These are phyloP conservation scores for Pteropus alecto DNA, from an alignment of 2,113 vertebrate genomes.

Conservation along the genomic window DNA sequence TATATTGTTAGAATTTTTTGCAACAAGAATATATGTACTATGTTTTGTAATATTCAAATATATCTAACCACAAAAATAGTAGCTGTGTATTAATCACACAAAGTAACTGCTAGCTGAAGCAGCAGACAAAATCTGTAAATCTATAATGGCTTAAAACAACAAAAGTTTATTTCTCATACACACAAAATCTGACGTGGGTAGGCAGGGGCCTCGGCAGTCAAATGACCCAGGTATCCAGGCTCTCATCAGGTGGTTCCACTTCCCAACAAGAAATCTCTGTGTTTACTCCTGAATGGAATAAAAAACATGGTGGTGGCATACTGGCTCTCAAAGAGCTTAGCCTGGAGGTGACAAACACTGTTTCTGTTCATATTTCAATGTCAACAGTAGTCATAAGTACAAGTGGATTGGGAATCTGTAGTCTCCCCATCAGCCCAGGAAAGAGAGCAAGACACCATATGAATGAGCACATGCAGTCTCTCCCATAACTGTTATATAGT, in stretches of 20 bases:
- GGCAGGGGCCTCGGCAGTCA: neutral
- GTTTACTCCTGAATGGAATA: neutral
- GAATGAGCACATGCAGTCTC: neutral
- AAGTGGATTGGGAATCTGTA: neutral
- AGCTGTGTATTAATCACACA: neutral
- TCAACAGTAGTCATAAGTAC: neutral
- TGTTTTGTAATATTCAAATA: slow-evolving; percentile 9
- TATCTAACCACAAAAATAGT: neutral
- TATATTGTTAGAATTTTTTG: neutral
- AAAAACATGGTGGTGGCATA: neutral
- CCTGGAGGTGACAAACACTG: neutral
- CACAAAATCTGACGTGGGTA: neutral
- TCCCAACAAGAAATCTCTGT: neutral
- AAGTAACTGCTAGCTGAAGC: neutral
- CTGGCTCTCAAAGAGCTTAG: neutral
- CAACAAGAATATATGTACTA: neutral
- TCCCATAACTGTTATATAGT: neutral
- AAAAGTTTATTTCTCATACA: neutral
- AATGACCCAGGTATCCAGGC: neutral
- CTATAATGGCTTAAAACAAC: neutral
- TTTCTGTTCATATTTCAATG: neutral
- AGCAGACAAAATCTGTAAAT: neutral
- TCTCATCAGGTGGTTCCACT: neutral
- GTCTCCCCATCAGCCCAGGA: neutral
- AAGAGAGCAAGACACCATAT: neutral